These are phyloP conservation scores for Nomia melanderi DNA, from an alignment of 1,140 invertebrate species.

Conservation along the genomic window DNA sequence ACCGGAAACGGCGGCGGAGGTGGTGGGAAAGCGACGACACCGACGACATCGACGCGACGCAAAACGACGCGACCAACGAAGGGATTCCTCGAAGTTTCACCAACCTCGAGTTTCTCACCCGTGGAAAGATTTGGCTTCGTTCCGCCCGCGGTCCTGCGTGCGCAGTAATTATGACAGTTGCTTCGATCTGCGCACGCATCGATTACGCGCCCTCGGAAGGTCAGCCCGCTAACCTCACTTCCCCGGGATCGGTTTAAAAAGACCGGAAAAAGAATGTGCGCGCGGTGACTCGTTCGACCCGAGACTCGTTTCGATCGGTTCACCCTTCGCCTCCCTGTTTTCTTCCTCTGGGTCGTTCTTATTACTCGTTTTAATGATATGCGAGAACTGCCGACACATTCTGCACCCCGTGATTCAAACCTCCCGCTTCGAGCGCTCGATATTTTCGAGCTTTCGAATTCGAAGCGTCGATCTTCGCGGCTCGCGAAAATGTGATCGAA, in stretches of 20 bases:
- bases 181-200: constrained; percentile 10
- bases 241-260: background rate
- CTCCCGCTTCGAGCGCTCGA: constrained; percentile 29
- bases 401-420: constrained; percentile 13
- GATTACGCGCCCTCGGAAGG: background rate
- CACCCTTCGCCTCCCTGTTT: too few species aligned
- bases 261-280: background rate
- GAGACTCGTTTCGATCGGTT: background rate
- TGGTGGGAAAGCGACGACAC: background rate
- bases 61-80: too few species aligned
- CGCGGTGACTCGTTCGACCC: background rate
- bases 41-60: too few species aligned
- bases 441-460: constrained; percentile 40
- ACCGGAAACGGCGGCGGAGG: background rate
- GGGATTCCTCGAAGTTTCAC: constrained; percentile 31
- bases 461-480: constrained; percentile 17
- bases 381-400: background rate
- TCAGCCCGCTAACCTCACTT: background rate
- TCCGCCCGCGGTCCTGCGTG: constrained; percentile 8
- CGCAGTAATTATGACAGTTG: constrained; percentile 37
- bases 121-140: constrained; percentile 14
- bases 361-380: constrained; percentile 19
- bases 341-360: too few species aligned
- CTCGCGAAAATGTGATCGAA: constrained; percentile 35
- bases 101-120: constrained; percentile 32